Evolutionary conservation across 1,140 invertebrate species (phyloP).

Genomic region (Thaumatotibia leucotreta): DNA sequence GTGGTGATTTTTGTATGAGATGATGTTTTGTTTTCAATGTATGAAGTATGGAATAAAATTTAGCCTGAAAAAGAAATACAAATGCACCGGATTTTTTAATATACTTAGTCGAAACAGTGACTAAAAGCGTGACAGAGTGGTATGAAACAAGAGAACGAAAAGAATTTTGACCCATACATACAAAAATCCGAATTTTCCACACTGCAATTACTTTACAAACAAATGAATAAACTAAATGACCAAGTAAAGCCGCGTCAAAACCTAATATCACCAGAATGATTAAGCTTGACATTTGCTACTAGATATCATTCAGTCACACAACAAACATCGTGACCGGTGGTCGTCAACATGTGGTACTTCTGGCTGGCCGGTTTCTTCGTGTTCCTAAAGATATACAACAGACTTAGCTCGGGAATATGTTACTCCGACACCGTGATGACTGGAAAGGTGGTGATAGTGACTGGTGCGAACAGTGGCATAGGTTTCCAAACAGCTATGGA

Average conservation of each 20-base stretch:
- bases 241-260: neutral
- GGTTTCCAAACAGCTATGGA: conserved; percentile 84
- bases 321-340: neutral
- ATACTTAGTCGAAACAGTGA: too few species aligned
- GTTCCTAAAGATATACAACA: conserved; percentile 51
- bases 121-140: too few species aligned
- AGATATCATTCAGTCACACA: neutral
- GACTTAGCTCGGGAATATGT: conserved; percentile 58
- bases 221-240: neutral
- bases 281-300: neutral
- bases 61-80: too few species aligned
- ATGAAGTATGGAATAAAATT: too few species aligned
- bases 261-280: neutral
- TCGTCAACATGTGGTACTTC: conserved; percentile 35
- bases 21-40: too few species aligned
- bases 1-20: too few species aligned
- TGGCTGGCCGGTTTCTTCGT: conserved; percentile 37
- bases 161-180: too few species aligned
- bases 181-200: too few species aligned
- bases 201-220: neutral
- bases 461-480: conserved; percentile 78
- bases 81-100: too few species aligned
- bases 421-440: conserved; percentile 74
- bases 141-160: too few species aligned
- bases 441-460: conserved; percentile 76